These are phyloP conservation scores for Chaetorhynchus papuensis DNA, from an alignment of 2,113 vertebrate species.

Conservation along the genomic window DNA sequence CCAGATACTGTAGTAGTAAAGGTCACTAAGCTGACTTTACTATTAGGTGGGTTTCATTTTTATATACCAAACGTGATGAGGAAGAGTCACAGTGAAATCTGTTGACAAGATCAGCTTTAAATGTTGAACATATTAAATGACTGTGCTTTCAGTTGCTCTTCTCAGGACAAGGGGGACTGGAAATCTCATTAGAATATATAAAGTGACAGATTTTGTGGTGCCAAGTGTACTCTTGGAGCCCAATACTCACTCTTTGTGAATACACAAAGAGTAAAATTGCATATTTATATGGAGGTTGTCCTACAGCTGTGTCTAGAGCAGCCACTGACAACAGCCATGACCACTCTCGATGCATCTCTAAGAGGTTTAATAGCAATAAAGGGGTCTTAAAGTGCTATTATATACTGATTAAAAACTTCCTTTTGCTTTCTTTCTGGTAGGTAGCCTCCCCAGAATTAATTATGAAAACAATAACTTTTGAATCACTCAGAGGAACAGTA, in stretches of 20 bases:
- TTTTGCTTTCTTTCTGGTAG: background rate
- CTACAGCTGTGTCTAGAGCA: background rate
- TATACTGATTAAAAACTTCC: background rate
- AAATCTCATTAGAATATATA: background rate
- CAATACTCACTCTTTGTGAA: background rate
- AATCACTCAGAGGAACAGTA: background rate
- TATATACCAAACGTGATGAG: constrained; percentile 14
- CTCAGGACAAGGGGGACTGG: background rate
- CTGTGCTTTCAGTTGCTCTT: background rate
- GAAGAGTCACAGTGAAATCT: constrained; percentile 8
- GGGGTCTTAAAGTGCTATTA: background rate
- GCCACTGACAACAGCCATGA: background rate
- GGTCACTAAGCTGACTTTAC: constrained; percentile 55
- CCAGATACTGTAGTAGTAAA: constrained; percentile 41
- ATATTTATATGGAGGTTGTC: background rate
- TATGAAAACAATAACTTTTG: background rate
- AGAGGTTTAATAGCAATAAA: background rate
- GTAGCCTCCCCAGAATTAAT: background rate
- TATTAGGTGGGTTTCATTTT: constrained; percentile 38
- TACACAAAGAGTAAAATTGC: background rate
- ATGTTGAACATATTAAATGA: background rate
- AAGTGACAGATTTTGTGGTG: background rate
- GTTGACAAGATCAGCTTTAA: constrained; percentile 10
- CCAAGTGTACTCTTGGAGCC: background rate
- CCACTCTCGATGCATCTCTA: background rate